Evolutionary conservation across 2,113 vertebrate species (phyloP).

Genomic region (Morphnarchus princeps): DNA sequence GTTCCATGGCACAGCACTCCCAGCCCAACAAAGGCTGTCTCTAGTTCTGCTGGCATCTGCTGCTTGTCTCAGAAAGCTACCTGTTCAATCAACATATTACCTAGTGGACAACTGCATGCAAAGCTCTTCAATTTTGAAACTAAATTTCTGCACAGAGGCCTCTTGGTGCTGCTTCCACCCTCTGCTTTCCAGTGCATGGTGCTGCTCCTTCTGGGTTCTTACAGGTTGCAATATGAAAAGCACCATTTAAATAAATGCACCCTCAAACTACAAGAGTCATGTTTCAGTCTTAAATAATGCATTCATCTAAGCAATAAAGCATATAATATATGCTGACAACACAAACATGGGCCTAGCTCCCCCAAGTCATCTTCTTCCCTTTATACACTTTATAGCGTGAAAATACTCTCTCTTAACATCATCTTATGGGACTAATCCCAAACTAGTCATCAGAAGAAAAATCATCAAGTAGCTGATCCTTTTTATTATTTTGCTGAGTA

Average conservation of each 20-base stretch:
- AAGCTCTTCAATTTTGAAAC: not conserved
- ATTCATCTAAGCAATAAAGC: not conserved
- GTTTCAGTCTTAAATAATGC: not conserved
- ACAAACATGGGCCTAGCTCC: not conserved
- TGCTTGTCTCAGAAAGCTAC: not conserved
- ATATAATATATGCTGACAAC: not conserved
- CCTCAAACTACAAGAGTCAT: not conserved
- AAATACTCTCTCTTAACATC: not conserved
- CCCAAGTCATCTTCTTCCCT: not conserved
- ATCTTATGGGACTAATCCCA: not conserved
- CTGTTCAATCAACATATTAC: not conserved
- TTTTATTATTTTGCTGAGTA: not conserved
- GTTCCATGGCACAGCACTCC: accelerated
- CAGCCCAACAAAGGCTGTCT: not conserved
- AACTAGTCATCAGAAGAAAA: not conserved
- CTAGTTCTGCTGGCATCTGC: not conserved
- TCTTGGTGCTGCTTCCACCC: not conserved
- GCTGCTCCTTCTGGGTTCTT: not conserved
- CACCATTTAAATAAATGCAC: not conserved
- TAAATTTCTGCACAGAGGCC: not conserved
- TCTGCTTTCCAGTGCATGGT: not conserved
- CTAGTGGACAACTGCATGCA: not conserved
- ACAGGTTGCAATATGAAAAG: not conserved
- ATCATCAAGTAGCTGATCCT: not conserved
- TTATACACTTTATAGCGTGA: not conserved